Evolutionary conservation across 2,797 vertebrate species (phyloP).

Genomic region (Galago senegalensis): DNA sequence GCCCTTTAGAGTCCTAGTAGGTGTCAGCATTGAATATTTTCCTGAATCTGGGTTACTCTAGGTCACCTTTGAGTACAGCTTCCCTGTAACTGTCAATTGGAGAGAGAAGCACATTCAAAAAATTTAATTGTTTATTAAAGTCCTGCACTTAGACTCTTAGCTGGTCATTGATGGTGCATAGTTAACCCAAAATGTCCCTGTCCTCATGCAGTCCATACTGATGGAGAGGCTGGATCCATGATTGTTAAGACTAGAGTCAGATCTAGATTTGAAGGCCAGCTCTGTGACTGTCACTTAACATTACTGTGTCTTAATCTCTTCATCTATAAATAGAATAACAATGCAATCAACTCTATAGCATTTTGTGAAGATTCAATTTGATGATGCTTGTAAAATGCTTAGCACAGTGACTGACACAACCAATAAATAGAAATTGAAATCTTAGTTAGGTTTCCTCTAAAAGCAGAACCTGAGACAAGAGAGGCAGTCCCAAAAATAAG

Average conservation of each 20-base stretch:
- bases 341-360: neutral
- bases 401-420: neutral
- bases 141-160: neutral
- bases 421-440: neutral
- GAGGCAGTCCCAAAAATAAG: neutral
- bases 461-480: neutral
- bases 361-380: conserved; percentile 15
- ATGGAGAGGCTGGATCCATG: neutral
- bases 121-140: conserved; percentile 22
- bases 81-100: neutral
- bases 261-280: neutral
- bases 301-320: neutral
- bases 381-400: neutral
- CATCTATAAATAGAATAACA: neutral
- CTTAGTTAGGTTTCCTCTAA: neutral
- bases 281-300: neutral
- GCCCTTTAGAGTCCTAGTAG: neutral
- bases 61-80: neutral
- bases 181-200: neutral
- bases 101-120: neutral
- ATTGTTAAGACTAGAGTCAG: neutral
- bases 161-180: neutral
- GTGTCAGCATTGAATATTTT: neutral
- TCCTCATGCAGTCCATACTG: neutral
- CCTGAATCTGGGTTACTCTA: neutral